phyloP scores from a whole-genome alignment of 2,113 vertebrate species.

The Oryctolagus cuniculus region mOryCun1.1 NC_091450.1:13139501-13140000 shows the following conservation, averaged over 20 bases:
- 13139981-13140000: neutral
- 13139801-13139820: neutral
- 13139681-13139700: neutral
- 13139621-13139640: neutral
- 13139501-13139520: neutral
- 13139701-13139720: no score
- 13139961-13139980: neutral
- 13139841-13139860: neutral
- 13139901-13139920: neutral
- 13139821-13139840: neutral
- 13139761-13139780: neutral
- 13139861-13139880: neutral
- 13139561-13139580: neutral
- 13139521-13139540: neutral
- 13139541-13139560: neutral
- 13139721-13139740: no score
- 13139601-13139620: neutral
- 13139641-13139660: neutral
- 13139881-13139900: no score
- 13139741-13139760: neutral
- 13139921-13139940: neutral
- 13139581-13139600: neutral
- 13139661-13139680: neutral
- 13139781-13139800: neutral
- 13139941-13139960: neutral